Percentiles rank a stretch among this genome's conserved stretches.
phyloP scores from a whole-genome alignment of 2,888 invertebrate species.

The Epirrhoe tristata region DNA sequence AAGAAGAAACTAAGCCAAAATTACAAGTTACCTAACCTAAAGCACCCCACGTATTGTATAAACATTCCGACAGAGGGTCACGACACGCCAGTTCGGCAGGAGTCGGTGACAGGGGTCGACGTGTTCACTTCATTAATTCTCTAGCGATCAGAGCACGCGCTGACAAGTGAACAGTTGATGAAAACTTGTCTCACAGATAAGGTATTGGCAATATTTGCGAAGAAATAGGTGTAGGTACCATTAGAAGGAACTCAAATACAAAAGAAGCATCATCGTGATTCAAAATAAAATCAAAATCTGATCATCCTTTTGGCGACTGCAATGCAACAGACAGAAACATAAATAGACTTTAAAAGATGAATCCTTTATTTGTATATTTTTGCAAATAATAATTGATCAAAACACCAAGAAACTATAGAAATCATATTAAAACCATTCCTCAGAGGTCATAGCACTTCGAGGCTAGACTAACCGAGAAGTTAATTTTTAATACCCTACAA shows the following conservation, averaged over 20 bases:
- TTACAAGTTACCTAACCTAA: slow-evolving; percentile 13
- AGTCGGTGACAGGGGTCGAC: slow-evolving; percentile 80
- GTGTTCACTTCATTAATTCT: slow-evolving; percentile 83
- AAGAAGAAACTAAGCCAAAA: slow-evolving; percentile 24
- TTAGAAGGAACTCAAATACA: no score
- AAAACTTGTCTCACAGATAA: slow-evolving; percentile 33
- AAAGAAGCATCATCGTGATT: no score
- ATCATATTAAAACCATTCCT: slow-evolving; percentile 33
- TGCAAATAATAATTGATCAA: neutral
- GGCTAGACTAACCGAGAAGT: slow-evolving; percentile 56
- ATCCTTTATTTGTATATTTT: no score
- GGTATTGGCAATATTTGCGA: slow-evolving; percentile 27
- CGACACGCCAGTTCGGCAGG: slow-evolving; percentile 60
- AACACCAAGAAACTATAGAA: slow-evolving; percentile 8
- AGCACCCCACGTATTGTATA: slow-evolving; percentile 68
- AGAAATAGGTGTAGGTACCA: neutral
- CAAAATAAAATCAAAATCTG: no score
- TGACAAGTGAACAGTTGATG: slow-evolving; percentile 43
- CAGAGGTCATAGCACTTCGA: slow-evolving; percentile 48
- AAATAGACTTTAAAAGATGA: no score
- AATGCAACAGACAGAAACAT: no score
- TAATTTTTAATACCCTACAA: slow-evolving; percentile 54
- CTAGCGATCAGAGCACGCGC: slow-evolving; percentile 67
- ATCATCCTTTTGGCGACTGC: no score
- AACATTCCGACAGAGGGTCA: slow-evolving; percentile 71